A percentile compares a stretch with the other conserved stretches of the same genome.
Evolutionary conservation across 1,140 invertebrate genomes (phyloP).

Genomic region (Halictus rubicundus): DNA sequence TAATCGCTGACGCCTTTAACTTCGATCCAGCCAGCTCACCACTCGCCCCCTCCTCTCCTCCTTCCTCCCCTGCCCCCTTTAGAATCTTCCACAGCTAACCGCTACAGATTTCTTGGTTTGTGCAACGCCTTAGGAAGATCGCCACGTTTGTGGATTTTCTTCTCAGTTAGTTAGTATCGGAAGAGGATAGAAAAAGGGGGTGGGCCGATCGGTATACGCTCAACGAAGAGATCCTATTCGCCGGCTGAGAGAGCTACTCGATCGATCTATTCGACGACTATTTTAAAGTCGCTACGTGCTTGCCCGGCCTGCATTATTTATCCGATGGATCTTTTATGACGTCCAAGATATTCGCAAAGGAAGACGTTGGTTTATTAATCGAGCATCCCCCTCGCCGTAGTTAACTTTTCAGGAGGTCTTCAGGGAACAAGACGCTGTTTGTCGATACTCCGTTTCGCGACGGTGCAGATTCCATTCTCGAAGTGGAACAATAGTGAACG

Average conservation of each 20-base stretch:
- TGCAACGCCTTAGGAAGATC: conserved; percentile 20
- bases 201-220: no score
- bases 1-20: conserved; percentile 62
- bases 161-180: conserved; percentile 6
- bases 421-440: background rate
- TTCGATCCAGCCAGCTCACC: conserved; percentile 27
- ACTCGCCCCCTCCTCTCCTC: background rate
- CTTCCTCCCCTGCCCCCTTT: background rate
- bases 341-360: background rate
- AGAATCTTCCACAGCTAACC: background rate
- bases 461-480: background rate
- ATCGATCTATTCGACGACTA: conserved; percentile 12
- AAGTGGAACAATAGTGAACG: background rate
- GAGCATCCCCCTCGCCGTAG: no score
- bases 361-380: conserved; percentile 17
- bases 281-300: conserved; percentile 1
- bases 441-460: background rate
- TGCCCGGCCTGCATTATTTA: conserved; percentile 18
- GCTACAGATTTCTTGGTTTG: conserved; percentile 42
- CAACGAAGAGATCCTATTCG: background rate
- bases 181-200: background rate
- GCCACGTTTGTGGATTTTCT: conserved; percentile 17
- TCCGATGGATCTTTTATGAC: conserved; percentile 7
- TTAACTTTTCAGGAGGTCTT: background rate
- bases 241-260: background rate